These are phyloP conservation scores for Hestina assimilis DNA, from an alignment of 1,140 invertebrate species.

Conservation along the genomic window DNA sequence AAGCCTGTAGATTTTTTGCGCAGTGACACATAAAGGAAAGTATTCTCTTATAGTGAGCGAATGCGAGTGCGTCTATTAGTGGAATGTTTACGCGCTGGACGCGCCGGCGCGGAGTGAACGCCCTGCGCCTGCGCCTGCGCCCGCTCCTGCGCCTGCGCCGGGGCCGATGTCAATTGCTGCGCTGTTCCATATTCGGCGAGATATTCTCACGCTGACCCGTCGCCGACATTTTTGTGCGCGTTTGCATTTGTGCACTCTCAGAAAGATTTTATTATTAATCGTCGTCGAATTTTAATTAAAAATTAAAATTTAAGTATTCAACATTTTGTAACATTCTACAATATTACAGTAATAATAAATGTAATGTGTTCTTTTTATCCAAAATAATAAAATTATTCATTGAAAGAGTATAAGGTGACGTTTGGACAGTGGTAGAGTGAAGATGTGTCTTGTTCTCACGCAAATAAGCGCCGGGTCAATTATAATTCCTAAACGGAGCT, in stretches of 20 bases:
- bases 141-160: neutral
- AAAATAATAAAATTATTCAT: neutral
- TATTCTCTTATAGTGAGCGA: too few species aligned
- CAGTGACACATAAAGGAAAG: too few species aligned
- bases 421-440: neutral
- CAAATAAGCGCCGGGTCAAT: constrained; percentile 31
- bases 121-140: neutral
- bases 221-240: neutral
- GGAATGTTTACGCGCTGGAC: neutral
- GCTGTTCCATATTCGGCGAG: constrained; percentile 17
- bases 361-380: neutral
- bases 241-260: neutral
- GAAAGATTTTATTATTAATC: neutral
- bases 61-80: constrained; percentile 3
- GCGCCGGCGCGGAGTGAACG: neutral
- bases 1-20: too few species aligned
- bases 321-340: neutral
- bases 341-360: neutral
- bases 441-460: constrained; percentile 30
- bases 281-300: neutral
- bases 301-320: neutral
- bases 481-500: constrained; percentile 26
- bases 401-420: neutral
- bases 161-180: neutral
- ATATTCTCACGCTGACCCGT: constrained; percentile 19